These are phyloP conservation scores for Andrena marginata DNA, from an alignment of 2,888 invertebrate genomes.

Conservation along the genomic window DNA sequence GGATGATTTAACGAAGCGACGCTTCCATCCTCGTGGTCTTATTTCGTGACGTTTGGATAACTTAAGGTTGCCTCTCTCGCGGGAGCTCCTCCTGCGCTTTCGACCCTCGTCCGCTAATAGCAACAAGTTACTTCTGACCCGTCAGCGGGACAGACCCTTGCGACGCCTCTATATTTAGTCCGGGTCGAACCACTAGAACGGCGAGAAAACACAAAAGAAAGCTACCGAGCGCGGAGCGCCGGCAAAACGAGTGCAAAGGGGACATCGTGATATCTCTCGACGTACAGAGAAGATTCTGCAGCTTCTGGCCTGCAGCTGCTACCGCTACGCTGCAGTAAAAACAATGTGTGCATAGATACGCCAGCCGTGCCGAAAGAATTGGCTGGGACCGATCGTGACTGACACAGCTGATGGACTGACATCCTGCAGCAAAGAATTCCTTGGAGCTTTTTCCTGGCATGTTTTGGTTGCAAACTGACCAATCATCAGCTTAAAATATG, in stretches of 20 bases:
- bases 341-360: slow-evolving; percentile 46
- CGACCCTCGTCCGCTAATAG: slow-evolving; percentile 76
- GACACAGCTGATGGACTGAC: slow-evolving; percentile 25
- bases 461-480: no score
- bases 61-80: slow-evolving; percentile 59
- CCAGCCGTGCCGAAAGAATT: slow-evolving; percentile 28
- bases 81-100: slow-evolving; percentile 62
- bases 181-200: slow-evolving; percentile 72
- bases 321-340: slow-evolving; percentile 42
- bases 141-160: slow-evolving; percentile 73
- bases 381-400: slow-evolving; percentile 2
- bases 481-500: no score
- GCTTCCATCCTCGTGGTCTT: slow-evolving; percentile 14
- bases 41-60: slow-evolving; percentile 53
- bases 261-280: slow-evolving; percentile 62
- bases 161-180: slow-evolving; percentile 74
- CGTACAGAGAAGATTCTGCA: slow-evolving; percentile 50
- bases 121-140: slow-evolving; percentile 80
- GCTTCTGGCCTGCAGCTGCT: slow-evolving; percentile 69
- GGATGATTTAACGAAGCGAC: slow-evolving; percentile 34
- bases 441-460: no score
- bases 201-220: slow-evolving; percentile 74
- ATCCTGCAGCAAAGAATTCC: not conserved
- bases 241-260: slow-evolving; percentile 61
- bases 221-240: slow-evolving; percentile 41